Evolutionary conservation across 2,888 invertebrate species (phyloP).

Genomic region (Ceraclea dissimilis): DNA sequence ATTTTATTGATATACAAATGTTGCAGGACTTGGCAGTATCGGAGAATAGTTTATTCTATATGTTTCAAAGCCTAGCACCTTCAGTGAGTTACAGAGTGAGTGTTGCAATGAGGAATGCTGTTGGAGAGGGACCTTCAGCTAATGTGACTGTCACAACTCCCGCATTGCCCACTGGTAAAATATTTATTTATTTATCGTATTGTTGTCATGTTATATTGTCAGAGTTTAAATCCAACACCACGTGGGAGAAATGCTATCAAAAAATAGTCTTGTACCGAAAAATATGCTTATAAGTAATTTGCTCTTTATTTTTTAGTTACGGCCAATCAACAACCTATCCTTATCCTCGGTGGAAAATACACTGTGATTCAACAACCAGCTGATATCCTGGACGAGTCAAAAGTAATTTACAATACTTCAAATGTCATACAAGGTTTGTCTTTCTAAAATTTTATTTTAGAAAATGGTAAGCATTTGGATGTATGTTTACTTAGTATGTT

Average conservation of each 20-base stretch:
- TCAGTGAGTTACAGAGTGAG: constrained; percentile 69
- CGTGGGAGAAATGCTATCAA: too few relatives aligned
- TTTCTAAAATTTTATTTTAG: too few relatives aligned
- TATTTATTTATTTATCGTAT: not conserved
- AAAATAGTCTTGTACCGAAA: too few relatives aligned
- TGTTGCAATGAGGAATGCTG: constrained; percentile 70
- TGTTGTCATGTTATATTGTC: too few relatives aligned
- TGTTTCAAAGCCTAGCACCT: constrained; percentile 67
- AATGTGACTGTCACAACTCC: constrained; percentile 59
- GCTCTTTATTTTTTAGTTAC: constrained; percentile 54
- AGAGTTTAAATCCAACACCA: not conserved
- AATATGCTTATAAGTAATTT: too few relatives aligned
- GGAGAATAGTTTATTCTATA: constrained; percentile 62
- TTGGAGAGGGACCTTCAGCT: constrained; percentile 71
- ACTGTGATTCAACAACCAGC: constrained; percentile 60
- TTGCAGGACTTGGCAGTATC: constrained; percentile 74
- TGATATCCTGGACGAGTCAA: constrained; percentile 60
- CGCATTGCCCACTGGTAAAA: constrained; percentile 53
- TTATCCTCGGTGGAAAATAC: constrained; percentile 63
- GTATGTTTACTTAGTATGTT: too few relatives aligned
- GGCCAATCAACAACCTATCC: constrained; percentile 58
- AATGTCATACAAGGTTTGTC: constrained; percentile 12
- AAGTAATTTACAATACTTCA: constrained; percentile 53
- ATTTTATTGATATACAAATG: too few relatives aligned
- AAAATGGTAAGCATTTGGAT: too few relatives aligned